phyloP scores from a whole-genome alignment of 2,888 invertebrate genomes.

The Amphipyra tragopoginis region DNA sequence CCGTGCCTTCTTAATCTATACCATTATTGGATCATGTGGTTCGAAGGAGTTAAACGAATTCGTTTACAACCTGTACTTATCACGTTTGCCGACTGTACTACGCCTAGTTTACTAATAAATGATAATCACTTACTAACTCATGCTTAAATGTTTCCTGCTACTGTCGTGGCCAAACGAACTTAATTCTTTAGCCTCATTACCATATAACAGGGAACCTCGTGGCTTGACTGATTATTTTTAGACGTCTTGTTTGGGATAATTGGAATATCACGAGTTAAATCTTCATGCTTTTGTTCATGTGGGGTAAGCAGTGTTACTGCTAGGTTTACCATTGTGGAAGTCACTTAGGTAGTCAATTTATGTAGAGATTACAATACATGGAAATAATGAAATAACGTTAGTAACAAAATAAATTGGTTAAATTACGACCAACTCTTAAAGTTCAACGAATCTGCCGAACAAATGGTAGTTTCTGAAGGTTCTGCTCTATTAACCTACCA shows the following conservation, averaged over 20 bases:
- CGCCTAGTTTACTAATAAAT: conserved; percentile 77
- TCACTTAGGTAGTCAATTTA: no score
- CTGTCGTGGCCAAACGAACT: conserved; percentile 78
- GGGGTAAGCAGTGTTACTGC: conserved; percentile 12
- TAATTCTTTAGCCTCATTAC: conserved; percentile 81
- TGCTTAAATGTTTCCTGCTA: conserved; percentile 86
- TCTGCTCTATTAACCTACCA: no score
- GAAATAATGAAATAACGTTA: no score
- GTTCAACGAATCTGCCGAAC: no score
- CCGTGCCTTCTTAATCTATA: no score
- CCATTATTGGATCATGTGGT: no score
- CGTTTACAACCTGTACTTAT: no score
- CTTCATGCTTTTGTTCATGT: conserved; percentile 37
- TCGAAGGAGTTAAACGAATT: no score
- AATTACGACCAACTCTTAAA: no score
- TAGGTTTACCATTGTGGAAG: conserved; percentile 24
- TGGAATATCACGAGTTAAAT: conserved; percentile 46
- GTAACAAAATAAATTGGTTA: no score
- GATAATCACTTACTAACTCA: conserved; percentile 84
- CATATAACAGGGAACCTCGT: conserved; percentile 72
- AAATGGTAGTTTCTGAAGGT: no score
- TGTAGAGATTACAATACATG: no score
- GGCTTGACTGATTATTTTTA: conserved; percentile 71
- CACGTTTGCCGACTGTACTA: conserved; percentile 29
- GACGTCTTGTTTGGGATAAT: conserved; percentile 52